These are phyloP conservation scores for Diplolepis rosae DNA, from an alignment of 2,888 invertebrate genomes.

Conservation along the genomic window DNA sequence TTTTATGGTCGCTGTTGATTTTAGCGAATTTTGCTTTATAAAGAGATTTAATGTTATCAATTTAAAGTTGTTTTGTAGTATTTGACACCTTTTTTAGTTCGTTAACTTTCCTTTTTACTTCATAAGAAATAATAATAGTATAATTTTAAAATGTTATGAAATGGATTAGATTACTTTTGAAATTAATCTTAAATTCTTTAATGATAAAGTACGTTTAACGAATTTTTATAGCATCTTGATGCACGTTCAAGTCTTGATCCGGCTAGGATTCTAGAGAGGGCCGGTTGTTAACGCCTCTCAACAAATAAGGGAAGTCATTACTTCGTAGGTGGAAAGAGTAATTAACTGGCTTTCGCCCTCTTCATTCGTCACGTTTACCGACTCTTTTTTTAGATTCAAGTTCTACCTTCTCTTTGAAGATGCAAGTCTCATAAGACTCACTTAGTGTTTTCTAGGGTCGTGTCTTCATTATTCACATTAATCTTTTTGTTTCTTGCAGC, in stretches of 20 bases:
- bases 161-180: no score
- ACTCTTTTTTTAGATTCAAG: conserved; percentile 55
- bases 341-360: conserved; percentile 65
- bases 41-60: conserved; percentile 14
- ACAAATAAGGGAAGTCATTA: conserved; percentile 72
- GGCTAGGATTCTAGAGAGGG: conserved; percentile 49
- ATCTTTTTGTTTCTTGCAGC: conserved; percentile 54
- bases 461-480: conserved; percentile 72
- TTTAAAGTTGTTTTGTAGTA: background rate
- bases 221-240: conserved; percentile 35
- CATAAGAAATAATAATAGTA: no score
- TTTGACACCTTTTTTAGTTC: background rate
- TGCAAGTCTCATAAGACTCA: conserved; percentile 56
- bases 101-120: background rate
- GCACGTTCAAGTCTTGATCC: conserved; percentile 39
- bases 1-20: background rate
- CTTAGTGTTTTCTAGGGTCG: conserved; percentile 68
- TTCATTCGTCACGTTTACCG: conserved; percentile 51
- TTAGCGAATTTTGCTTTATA: conserved; percentile 14
- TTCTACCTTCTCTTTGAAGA: conserved; percentile 60
- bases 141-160: no score
- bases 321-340: conserved; percentile 66
- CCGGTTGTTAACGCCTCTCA: conserved; percentile 69
- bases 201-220: background rate
- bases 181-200: background rate